Percentiles rank a stretch among this genome's conserved stretches.
phyloP scores from a whole-genome alignment of 2,113 vertebrate genomes.

The Isichthys henryi region DNA sequence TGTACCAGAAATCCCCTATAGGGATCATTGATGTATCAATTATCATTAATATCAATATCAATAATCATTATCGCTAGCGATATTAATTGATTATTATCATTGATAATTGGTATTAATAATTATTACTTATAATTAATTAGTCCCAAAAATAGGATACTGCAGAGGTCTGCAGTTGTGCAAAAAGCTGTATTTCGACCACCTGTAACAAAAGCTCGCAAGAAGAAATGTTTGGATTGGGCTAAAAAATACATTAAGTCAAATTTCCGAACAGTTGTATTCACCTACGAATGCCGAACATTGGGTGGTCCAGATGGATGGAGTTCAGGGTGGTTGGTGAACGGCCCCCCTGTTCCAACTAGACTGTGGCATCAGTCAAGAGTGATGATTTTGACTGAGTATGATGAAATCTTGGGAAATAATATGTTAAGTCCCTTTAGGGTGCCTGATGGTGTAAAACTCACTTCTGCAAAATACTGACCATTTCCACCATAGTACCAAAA shows the following conservation, averaged over 20 bases:
- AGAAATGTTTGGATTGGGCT: too few species aligned
- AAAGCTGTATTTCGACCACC: too few species aligned
- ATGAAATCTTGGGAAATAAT: not conserved
- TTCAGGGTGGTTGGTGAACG: not conserved
- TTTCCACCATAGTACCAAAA: not conserved
- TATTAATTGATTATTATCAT: too few species aligned
- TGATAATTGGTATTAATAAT: too few species aligned
- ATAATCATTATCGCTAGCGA: too few species aligned
- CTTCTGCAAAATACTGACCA: not conserved
- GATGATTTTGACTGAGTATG: not conserved
- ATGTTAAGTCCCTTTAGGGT: not conserved
- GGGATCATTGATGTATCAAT: too few species aligned
- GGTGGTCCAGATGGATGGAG: not conserved
- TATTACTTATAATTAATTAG: too few species aligned
- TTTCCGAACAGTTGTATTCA: not conserved
- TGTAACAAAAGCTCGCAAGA: too few species aligned
- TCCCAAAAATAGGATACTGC: too few species aligned
- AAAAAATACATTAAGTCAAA: not conserved
- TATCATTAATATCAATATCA: too few species aligned
- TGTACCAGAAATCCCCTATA: too few species aligned
- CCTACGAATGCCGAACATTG: not conserved
- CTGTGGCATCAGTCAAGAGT: not conserved
- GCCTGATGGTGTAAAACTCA: not conserved
- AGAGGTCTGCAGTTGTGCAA: too few species aligned
- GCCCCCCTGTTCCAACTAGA: not conserved